These are phyloP conservation scores for Diplodus puntazzo DNA, from an alignment of 2,797 vertebrate genomes.

Conservation along the genomic window DNA sequence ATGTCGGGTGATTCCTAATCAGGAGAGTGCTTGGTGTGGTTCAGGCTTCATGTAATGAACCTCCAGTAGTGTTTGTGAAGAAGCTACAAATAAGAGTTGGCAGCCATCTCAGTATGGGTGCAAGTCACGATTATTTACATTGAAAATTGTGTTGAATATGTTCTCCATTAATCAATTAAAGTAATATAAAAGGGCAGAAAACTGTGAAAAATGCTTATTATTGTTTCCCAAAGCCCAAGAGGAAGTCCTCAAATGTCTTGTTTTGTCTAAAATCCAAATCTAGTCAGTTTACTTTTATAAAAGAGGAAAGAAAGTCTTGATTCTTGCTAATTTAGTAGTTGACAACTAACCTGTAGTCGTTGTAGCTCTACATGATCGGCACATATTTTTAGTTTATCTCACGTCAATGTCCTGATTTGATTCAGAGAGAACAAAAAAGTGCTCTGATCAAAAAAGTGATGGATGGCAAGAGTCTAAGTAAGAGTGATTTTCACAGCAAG, in stretches of 20 bases:
- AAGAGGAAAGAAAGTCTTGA: no score
- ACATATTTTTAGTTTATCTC: constrained; percentile 22
- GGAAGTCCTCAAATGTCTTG: no score
- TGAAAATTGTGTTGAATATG: no score
- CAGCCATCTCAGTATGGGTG: constrained; percentile 6
- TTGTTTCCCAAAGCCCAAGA: no score
- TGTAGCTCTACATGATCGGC: background rate
- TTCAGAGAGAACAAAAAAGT: constrained; percentile 28
- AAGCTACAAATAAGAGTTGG: constrained; percentile 36
- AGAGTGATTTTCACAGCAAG: constrained; percentile 4
- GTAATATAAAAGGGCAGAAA: no score
- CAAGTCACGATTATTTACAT: no score
- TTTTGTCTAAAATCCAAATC: no score
- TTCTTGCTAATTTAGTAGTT: no score
- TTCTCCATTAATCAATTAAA: no score
- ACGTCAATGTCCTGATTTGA: constrained; percentile 22
- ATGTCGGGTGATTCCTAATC: constrained; percentile 7
- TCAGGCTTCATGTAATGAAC: constrained; percentile 10
- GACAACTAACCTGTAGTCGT: no score
- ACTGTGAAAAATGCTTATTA: no score
- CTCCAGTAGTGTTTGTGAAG: constrained; percentile 1
- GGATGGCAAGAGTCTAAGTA: constrained; percentile 10
- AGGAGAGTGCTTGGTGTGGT: background rate
- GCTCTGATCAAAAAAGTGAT: background rate
- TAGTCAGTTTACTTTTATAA: no score